Percentiles rank a stretch among this genome's conserved stretches.
Conservation (phyloP, 1,140 invertebrate species). For the Trichonephila inaurata region DNA sequence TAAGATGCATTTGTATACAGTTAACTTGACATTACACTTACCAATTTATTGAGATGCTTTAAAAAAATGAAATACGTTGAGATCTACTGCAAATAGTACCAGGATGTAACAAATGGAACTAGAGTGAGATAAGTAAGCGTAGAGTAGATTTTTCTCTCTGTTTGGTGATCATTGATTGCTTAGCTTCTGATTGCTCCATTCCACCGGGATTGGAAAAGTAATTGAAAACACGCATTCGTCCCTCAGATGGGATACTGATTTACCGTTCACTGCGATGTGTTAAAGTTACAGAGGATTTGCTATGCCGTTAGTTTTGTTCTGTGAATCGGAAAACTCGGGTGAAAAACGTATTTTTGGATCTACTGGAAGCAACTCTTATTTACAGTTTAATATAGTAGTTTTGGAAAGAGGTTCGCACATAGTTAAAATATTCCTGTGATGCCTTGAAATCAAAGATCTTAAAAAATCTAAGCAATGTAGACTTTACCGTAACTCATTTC, state of each 20-base stretch:
- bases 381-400: too few species aligned
- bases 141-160: not conserved
- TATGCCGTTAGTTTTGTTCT: not conserved
- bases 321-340: not conserved
- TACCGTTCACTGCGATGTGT: not conserved
- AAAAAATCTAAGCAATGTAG: too few species aligned
- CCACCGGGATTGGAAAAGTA: not conserved
- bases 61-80: not conserved
- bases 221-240: conserved; percentile 14
- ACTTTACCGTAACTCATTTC: too few species aligned
- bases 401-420: too few species aligned
- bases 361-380: too few species aligned
- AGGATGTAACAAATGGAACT: not conserved
- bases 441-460: too few species aligned
- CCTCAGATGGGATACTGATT: not conserved
- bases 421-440: too few species aligned
- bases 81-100: not conserved
- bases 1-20: too few species aligned
- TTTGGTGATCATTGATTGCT: not conserved
- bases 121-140: not conserved
- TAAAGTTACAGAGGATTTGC: not conserved
- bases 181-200: not conserved
- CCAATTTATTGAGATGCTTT: not conserved
- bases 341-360: not conserved
- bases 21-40: not conserved